Base-by-base conservation (phyloP, 2,113 vertebrate species). In the Pseudorectes ferrugineus region DNA sequence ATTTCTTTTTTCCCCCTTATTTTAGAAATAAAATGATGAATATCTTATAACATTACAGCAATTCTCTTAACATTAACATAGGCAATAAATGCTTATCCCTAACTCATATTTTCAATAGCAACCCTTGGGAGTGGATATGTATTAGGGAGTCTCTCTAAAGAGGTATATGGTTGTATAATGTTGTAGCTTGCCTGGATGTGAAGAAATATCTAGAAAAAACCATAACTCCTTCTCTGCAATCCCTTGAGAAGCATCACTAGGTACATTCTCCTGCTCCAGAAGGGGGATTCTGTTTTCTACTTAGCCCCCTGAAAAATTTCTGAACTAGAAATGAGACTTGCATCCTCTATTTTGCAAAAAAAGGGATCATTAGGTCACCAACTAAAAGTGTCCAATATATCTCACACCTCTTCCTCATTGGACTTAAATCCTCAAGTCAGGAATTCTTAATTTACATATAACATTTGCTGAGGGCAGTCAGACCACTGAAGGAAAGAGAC, bases 11-110 rank as follows among this genome's bases (percentile, higher is more conserved):
- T 0, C 5, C 0, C 1, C 3, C 4, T 10, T 51, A 77, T 81
- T 94, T 94, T 67, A 78, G 45, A 63, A 93, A 89, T 67, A 80
- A 81, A 84, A 93, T 92, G 33, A 89, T 71, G 42, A 11, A 93
- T 71, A 20, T 62, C 13, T 49, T 92, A 18, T n/a, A 85, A 42
- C 58, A 65, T 49, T 89, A 84, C 28, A 89, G 11, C 26, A 92
- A 68, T 88, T 92, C 22, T 57, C 58, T 87, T 65, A 95, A 49
- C 40, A 73, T 82, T 95, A 74, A 61, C 49, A 63, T 65, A 77
- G 71, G 62, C 62, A 95, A 70, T 63, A 45, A 94, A 86, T 90
- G 65, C 52, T 86, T 79, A n/a, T 19, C 12, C 10, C 5, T 76
- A 74, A 33, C 3, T 49, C 59, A 15, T 67, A 40, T 52, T 83